A percentile compares a stretch with the other conserved stretches of the same genome.
Conservation (phyloP, 2,113 vertebrate genomes). For the Phaetusa simplex region DNA sequence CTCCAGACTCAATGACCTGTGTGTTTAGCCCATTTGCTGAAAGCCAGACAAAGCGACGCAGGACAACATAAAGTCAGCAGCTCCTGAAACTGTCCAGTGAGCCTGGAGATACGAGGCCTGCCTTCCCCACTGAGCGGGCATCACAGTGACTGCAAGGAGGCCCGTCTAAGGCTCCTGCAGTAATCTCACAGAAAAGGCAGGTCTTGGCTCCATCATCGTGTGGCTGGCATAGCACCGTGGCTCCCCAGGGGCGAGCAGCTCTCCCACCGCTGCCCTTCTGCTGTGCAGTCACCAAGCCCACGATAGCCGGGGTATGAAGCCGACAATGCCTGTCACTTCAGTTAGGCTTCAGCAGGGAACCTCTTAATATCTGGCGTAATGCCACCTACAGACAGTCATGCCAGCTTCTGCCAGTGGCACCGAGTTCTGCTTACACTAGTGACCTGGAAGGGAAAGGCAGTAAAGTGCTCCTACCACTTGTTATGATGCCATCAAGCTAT, state of each 20-base stretch:
- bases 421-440: not conserved
- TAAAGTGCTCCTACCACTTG: not conserved
- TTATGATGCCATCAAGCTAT: conserved; percentile 1
- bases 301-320: accelerated
- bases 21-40: not conserved
- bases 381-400: not conserved
- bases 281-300: accelerated
- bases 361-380: not conserved
- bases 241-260: not conserved
- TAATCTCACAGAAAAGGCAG: not conserved
- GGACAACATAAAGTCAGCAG: not conserved
- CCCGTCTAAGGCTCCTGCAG: not conserved
- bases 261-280: not conserved
- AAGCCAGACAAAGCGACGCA: not conserved
- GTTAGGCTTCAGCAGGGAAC: not conserved
- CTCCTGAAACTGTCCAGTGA: not conserved
- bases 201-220: not conserved
- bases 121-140: not conserved
- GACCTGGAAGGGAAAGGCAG: not conserved
- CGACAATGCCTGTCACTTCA: not conserved
- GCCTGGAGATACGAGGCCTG: not conserved
- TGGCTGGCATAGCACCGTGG: not conserved
- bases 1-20: accelerated
- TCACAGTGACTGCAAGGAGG: not conserved
- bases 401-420: not conserved